Percentiles rank a stretch among this genome's conserved stretches.
These are phyloP conservation scores for Manis crassicaudata DNA, from an alignment of 2,797 vertebrate genomes.

Conservation along the genomic window DNA sequence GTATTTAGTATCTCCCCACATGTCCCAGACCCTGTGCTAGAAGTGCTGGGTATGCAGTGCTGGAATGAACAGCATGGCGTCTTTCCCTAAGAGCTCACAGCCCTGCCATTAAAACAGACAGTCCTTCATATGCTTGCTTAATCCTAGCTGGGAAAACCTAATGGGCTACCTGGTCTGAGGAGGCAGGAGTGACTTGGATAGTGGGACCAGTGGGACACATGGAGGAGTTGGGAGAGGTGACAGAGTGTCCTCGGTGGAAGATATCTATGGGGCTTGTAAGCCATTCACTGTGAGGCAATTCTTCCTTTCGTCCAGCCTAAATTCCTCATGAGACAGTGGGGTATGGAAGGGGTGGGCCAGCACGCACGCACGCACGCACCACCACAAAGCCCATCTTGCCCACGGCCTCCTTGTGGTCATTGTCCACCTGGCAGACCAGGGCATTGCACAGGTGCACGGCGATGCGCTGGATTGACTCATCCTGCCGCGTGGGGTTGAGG, in stretches of 20 bases:
- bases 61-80: rapidly evolving
- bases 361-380: slow-evolving; percentile 84
- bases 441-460: slow-evolving; percentile 98
- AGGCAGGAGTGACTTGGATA: background rate
- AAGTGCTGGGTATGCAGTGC: background rate
- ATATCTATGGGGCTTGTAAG: background rate
- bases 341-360: background rate
- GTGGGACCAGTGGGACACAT: rapidly evolving
- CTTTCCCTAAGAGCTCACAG: background rate
- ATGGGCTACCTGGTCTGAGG: background rate
- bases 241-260: background rate
- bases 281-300: background rate
- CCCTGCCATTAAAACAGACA: rapidly evolving
- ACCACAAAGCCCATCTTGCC: slow-evolving; percentile 99
- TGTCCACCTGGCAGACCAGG: slow-evolving; percentile 99
- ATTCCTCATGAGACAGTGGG: rapidly evolving
- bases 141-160: background rate
- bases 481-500: slow-evolving; percentile 94
- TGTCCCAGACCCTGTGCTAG: background rate
- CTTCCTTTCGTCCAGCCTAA: background rate
- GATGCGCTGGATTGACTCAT: slow-evolving; percentile 98
- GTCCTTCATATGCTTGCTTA: background rate
- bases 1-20: too few species aligned
- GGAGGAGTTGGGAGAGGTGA: background rate
- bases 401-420: slow-evolving; percentile 98